These are phyloP conservation scores for Pseudochirops corinnae DNA, from an alignment of 2,797 vertebrate species.

Conservation along the genomic window DNA sequence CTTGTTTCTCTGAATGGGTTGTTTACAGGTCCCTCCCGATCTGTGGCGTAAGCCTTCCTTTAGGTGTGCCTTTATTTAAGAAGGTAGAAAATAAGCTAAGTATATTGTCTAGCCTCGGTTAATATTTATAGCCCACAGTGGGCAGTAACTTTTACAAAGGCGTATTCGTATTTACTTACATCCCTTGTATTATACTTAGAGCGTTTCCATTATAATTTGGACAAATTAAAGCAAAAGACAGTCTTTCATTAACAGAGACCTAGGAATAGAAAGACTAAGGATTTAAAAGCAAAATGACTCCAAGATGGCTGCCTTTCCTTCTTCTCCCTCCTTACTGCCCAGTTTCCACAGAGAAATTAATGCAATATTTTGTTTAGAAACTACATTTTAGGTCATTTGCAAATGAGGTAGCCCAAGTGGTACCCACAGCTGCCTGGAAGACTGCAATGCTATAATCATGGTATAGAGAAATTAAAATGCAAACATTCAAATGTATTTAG, in stretches of 20 bases:
- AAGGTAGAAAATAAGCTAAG: constrained; percentile 69
- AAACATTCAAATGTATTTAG: constrained; percentile 76
- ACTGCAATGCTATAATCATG: constrained; percentile 56
- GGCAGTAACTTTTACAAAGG: constrained; percentile 64
- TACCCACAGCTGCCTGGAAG: constrained; percentile 59
- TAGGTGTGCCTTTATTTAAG: constrained; percentile 74
- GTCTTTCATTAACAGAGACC: constrained; percentile 44
- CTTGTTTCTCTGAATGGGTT: constrained; percentile 75
- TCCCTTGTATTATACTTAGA: constrained; percentile 41
- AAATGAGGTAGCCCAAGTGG: constrained; percentile 62
- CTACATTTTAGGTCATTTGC: constrained; percentile 72
- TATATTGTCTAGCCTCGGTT: constrained; percentile 62
- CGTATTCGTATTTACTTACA: constrained; percentile 14
- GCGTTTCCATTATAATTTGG: constrained; percentile 9
- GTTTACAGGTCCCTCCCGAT: constrained; percentile 62
- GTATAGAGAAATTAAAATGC: constrained; percentile 74
- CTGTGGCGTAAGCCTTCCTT: constrained; percentile 69
- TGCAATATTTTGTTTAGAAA: constrained; percentile 74
- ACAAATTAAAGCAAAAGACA: constrained; percentile 70
- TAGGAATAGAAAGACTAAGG: constrained; percentile 32
- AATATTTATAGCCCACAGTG: constrained; percentile 70
- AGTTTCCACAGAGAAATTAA: constrained; percentile 75
- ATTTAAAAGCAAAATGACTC: constrained; percentile 73
- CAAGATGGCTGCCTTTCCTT: constrained; percentile 84
- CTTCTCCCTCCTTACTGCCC: constrained; percentile 61